Percentiles rank a stretch among this genome's conserved stretches.
phyloP scores from a whole-genome alignment of 2,888 invertebrate genomes.

The Aphidius colemani region DNA sequence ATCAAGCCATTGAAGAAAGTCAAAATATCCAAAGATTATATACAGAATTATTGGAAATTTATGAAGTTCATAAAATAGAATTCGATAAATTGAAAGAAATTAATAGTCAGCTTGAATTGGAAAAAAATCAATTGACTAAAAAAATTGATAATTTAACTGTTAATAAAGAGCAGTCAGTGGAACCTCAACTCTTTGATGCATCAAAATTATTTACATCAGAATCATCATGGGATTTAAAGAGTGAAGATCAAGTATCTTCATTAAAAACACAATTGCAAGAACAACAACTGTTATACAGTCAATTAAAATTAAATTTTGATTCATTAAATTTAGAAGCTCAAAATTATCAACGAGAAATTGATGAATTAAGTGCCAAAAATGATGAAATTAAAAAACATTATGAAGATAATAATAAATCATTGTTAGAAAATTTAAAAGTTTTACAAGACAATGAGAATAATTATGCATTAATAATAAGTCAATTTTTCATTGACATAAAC shows the following conservation, averaged over 20 bases:
- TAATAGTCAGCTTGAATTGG: conserved; percentile 56
- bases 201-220: conserved; percentile 45
- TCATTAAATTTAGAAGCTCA: conserved; percentile 18
- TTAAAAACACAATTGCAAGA: conserved; percentile 20
- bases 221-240: conserved; percentile 21
- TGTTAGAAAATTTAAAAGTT: no score
- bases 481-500: neutral
- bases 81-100: conserved; percentile 60
- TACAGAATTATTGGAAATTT: conserved; percentile 32
- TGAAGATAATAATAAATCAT: no score
- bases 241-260: conserved; percentile 28
- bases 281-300: conserved; percentile 26
- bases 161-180: conserved; percentile 3
- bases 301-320: conserved; percentile 27
- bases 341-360: conserved; percentile 5
- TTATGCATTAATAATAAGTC: no score
- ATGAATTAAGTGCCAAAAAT: neutral
- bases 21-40: conserved; percentile 35
- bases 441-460: no score
- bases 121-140: conserved; percentile 45
- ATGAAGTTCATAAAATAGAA: conserved; percentile 58
- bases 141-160: conserved; percentile 49
- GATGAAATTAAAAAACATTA: neutral
- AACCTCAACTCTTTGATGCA: conserved; percentile 44
- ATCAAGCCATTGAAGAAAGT: conserved; percentile 33